These are phyloP conservation scores for Drosophila eugracilis DNA, from an alignment of 1,140 invertebrate genomes.

Conservation along the genomic window DNA sequence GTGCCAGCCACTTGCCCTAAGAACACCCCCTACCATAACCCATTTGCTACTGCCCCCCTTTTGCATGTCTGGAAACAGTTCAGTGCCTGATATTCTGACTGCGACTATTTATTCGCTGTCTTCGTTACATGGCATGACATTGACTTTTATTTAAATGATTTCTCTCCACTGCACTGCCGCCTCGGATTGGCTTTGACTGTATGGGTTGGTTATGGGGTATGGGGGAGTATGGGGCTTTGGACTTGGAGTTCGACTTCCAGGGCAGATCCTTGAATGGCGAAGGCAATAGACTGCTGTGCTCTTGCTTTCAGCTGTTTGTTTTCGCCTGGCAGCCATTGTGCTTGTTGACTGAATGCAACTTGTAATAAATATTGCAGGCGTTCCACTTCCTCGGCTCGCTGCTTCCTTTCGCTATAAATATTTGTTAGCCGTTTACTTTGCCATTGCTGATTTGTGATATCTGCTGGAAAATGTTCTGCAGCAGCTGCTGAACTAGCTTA, in stretches of 20 bases:
- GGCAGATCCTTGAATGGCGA: slow-evolving; percentile 60
- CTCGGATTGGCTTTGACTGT: not conserved
- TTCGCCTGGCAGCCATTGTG: slow-evolving; percentile 65
- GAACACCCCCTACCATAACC: not conserved
- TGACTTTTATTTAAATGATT: slow-evolving; percentile 84
- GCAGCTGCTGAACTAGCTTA: slow-evolving; percentile 9
- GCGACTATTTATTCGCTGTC: slow-evolving; percentile 77
- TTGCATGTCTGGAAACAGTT: slow-evolving; percentile 36
- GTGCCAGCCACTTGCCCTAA: slow-evolving; percentile 23
- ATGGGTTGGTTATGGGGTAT: not conserved
- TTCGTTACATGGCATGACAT: slow-evolving; percentile 78
- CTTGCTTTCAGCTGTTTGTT: slow-evolving; percentile 58
- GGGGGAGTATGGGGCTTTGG: not conserved
- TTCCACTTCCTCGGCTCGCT: slow-evolving; percentile 22
- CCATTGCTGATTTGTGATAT: slow-evolving; percentile 79
- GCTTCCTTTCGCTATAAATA: slow-evolving; percentile 68
- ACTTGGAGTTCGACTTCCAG: slow-evolving; percentile 2
- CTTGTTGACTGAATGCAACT: slow-evolving; percentile 70
- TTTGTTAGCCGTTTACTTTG: slow-evolving; percentile 81
- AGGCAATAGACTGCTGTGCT: slow-evolving; percentile 67
- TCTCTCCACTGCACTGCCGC: slow-evolving; percentile 54
- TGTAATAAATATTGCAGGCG: slow-evolving; percentile 80
- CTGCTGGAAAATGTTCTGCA: slow-evolving; percentile 72
- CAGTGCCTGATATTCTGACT: slow-evolving; percentile 36
- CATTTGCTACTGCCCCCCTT: slow-evolving; percentile 2